These are phyloP conservation scores for Dynastes maya DNA, from an alignment of 2,888 invertebrate genomes.

Conservation along the genomic window DNA sequence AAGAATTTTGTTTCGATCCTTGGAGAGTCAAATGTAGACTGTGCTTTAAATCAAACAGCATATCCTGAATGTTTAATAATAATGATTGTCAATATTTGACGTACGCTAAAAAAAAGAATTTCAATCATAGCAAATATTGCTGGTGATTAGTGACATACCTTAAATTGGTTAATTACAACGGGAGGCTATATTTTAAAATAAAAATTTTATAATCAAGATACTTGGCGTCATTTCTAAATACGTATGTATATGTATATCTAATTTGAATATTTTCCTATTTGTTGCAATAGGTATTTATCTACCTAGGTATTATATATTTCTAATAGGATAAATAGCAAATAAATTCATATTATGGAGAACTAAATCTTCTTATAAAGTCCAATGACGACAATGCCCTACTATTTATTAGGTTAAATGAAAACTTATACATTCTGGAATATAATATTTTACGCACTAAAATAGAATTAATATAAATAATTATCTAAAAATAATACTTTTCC, in stretches of 20 bases:
- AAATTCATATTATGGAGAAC: too few relatives aligned
- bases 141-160: constrained; percentile 40
- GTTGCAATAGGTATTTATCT: constrained; percentile 42
- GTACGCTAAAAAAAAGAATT: constrained; percentile 30
- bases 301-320: too few relatives aligned
- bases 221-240: constrained; percentile 38
- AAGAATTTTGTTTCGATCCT: neutral
- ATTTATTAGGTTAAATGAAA: constrained; percentile 2
- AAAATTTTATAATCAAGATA: constrained; percentile 42
- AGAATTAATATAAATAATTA: constrained; percentile 20
- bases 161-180: constrained; percentile 36
- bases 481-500: constrained; percentile 2
- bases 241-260: constrained; percentile 16
- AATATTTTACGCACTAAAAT: constrained; percentile 1
- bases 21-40: neutral
- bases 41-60: constrained; percentile 3
- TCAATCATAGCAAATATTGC: constrained; percentile 42
- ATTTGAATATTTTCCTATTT: constrained; percentile 42
- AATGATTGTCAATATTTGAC: constrained; percentile 40
- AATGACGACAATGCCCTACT: neutral
- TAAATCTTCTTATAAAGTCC: too few relatives aligned
- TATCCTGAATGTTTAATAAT: constrained; percentile 31
- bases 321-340: too few relatives aligned
- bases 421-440: constrained; percentile 5
- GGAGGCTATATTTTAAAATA: constrained; percentile 36